Conservation (phyloP, 2,888 invertebrate species). For the Eucera pruinosa region DNA sequence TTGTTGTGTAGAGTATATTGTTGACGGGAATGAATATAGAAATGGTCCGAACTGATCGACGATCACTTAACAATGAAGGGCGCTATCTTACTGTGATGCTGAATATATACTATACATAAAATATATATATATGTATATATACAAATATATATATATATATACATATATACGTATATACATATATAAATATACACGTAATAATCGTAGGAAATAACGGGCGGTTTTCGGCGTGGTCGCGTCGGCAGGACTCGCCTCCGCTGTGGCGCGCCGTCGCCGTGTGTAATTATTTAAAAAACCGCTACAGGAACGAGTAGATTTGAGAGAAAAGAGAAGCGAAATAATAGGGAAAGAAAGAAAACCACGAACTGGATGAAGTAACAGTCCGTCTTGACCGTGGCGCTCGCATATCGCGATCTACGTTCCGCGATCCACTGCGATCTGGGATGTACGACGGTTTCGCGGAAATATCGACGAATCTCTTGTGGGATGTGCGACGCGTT, state of each 20-base stretch:
- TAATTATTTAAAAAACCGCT: conserved; percentile 64
- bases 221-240: conserved; percentile 9
- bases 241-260: conserved; percentile 6
- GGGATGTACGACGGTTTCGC: background rate
- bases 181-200: conserved; percentile 67
- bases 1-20: conserved; percentile 82
- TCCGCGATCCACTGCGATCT: too few relatives aligned
- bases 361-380: conserved; percentile 17
- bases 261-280: conserved; percentile 32
- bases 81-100: conserved; percentile 84
- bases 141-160: conserved; percentile 58
- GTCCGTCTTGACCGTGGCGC: conserved; percentile 43
- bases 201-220: conserved; percentile 60
- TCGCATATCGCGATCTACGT: conserved; percentile 37
- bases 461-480: conserved; percentile 18
- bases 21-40: conserved; percentile 77
- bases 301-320: conserved; percentile 53
- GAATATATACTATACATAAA: conserved; percentile 77
- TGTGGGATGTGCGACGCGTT: conserved; percentile 23
- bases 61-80: conserved; percentile 82
- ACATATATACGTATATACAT: conserved; percentile 76
- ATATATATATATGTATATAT: too few relatives aligned
- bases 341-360: conserved; percentile 1
- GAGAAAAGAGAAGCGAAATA: conserved; percentile 37
- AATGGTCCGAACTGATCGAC: conserved; percentile 77